Base-by-base conservation (phyloP, 2,113 vertebrate species). In the Mesocricetus auratus region DNA sequence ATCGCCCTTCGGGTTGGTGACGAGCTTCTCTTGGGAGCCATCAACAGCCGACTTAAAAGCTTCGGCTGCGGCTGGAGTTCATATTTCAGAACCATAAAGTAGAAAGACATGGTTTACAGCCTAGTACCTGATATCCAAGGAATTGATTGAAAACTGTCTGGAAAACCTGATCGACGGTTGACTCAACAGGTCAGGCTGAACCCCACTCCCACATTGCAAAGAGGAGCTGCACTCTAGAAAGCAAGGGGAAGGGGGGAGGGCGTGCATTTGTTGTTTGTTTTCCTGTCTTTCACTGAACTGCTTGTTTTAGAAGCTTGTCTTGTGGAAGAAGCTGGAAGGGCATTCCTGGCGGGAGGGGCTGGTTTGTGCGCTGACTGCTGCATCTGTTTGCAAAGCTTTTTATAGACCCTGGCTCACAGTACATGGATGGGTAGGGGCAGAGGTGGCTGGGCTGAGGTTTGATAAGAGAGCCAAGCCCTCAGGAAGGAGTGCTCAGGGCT, bases 51-150 rank as follows among this genome's bases (percentile, higher is more conserved):
- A 93, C 66, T 94, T 85, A 96, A 97, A 97, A 96, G 86, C 91
- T 90, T 94, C 90, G 88, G 60, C 90, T 96, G 83, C 79, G 85
- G 64, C 87, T 71, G 45, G 75, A 90, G 74, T 95, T 97, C 93
- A 95, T 86, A 86, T 95, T 96, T 93, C 69, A 94, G 78, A 94
- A 90, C 69, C 79, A 90, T 90, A 90, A 97, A 95, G 36, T 71
- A 92, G 87, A 86, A 91, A 94, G 87, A 90, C 93, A 81, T 94
- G 53, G 39, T 97, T 96, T 93, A 93, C 47, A n/a, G 79, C 79
- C 92, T 90, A 90, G 73, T 92, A 96, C 39, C 83, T 92, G 90
- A 96, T 95, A 95, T 78, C 87, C 71, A 94, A 95, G 89, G 87
- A 96, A 94, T 13, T 86, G 96, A 93, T 73, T 62, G 90, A 95